Base-by-base conservation (phyloP, 2,888 invertebrate species). In the Catocala sponsa region DNA sequence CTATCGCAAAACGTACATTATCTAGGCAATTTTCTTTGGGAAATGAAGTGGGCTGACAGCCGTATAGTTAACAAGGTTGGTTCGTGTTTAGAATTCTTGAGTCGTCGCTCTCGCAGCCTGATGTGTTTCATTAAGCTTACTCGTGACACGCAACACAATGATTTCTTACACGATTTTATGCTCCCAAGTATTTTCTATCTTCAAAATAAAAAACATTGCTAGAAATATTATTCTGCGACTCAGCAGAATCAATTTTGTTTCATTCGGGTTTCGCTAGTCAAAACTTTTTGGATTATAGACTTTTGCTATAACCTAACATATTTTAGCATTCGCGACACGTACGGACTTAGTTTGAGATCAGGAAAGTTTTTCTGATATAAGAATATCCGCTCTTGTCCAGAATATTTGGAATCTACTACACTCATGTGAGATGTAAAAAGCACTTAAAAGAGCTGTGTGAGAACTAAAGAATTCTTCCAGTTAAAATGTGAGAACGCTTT, bases 111-210 rank as follows among this genome's bases (percentile, higher is more conserved):
- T 74, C 63, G 55, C 65, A 67, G 70, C 65, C 71, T 74, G 78
- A 81, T 79, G 78, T 80, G 77, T 83, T 84, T 85, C 84, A 79
- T 85, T 84, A 82, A 65, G 68, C 57, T 57, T 48, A 69, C 62
- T 55, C 79, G 78, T 80, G 79, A 79, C 75, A 55, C 50, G 79
- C 70, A 76, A 63, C 63, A 72, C 70, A 79, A 79, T 71, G 69
- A 61, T 72, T 73, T 71, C 47, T n/a, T 47, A 65, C 49, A 65
- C 61, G 35, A 74, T 76, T 68, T 68, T 68, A 55, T 67, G 47
- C 41, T 35, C 6, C 43, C 13, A 49, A 0, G 13, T 11, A 6
- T 13, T 43, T 12, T 49, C n/a, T 38, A 38, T 38, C 35, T 4
- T 9, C 35, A 38, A 38, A 7, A 38, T 7, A 9, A 6, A 38